phyloP scores from a whole-genome alignment of 2,888 invertebrate species.

The Andrena praecox region DNA sequence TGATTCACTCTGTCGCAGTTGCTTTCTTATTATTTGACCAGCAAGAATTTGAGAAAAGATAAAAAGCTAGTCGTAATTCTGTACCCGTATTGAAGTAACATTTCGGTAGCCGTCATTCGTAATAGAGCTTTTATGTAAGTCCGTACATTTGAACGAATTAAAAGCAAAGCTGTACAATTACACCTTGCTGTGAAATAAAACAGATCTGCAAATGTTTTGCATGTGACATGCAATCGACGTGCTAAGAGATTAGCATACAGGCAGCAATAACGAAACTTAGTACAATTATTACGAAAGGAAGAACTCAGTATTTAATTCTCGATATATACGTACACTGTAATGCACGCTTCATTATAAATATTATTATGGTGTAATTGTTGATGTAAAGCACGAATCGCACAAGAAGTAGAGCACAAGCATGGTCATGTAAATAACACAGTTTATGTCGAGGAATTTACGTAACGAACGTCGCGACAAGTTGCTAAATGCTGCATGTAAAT shows the following conservation, averaged over 20 bases:
- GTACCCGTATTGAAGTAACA: conserved; percentile 5
- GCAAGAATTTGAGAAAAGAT: conserved; percentile 7
- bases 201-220: conserved; percentile 37
- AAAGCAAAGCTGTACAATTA: conserved; percentile 32
- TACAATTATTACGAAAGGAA: conserved; percentile 41
- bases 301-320: conserved; percentile 49
- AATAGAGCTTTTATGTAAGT: conserved; percentile 27
- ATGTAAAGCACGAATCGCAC: conserved; percentile 71
- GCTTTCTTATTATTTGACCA: conserved; percentile 24
- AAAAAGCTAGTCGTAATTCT: conserved; percentile 9
- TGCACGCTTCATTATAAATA: conserved; percentile 68
- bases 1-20: conserved; percentile 7
- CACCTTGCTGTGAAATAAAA: conserved; percentile 22
- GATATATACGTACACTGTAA: conserved; percentile 54
- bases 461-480: conserved; percentile 55
- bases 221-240: conserved; percentile 54
- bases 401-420: conserved; percentile 77
- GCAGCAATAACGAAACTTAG: conserved; percentile 39
- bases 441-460: conserved; percentile 59
- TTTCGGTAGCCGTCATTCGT: conserved; percentile 15
- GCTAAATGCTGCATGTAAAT: conserved; percentile 68
- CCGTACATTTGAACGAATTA: conserved; percentile 17
- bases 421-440: conserved; percentile 79
- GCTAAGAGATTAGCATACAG: conserved; percentile 46
- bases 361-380: conserved; percentile 60